Percentiles rank a stretch among this genome's conserved stretches.
phyloP scores from a whole-genome alignment of 2,888 invertebrate genomes.

The Erebia epiphron region DNA sequence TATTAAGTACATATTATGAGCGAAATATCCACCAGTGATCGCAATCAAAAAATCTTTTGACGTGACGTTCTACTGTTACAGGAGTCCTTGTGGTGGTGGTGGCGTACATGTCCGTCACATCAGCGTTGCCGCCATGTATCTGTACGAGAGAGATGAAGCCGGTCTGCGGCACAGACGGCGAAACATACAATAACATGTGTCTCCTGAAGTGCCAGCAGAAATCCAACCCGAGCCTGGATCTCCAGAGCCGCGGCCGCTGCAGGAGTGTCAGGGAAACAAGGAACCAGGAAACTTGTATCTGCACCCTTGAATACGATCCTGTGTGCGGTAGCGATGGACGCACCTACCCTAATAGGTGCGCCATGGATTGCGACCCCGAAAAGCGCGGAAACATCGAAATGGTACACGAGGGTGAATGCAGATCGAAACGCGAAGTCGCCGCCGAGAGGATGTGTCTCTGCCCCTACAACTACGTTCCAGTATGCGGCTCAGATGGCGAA shows the following conservation, averaged over 20 bases:
- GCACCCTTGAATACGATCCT: conserved; percentile 41
- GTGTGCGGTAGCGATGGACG: conserved; percentile 47
- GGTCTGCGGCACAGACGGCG: conserved; percentile 89
- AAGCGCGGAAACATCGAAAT: conserved; percentile 21
- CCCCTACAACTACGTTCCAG: conserved; percentile 21
- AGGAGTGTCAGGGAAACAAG: not conserved
- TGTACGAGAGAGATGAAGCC: conserved; percentile 59
- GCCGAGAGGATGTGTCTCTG: conserved; percentile 21
- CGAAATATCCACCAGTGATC: not conserved
- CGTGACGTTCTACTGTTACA: conserved; percentile 37
- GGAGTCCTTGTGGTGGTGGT: conserved; percentile 50
- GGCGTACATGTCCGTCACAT: conserved; percentile 41
- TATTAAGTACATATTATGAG: too few relatives aligned
- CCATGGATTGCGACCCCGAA: conserved; percentile 42
- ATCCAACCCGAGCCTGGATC: conserved; percentile 32
- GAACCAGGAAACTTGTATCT: conserved; percentile 29
- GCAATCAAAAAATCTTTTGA: not conserved
- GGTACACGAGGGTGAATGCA: conserved; percentile 39
- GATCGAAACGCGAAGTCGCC: conserved; percentile 32
- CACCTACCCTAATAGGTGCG: conserved; percentile 49
- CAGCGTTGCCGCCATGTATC: conserved; percentile 53
- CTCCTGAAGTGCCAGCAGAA: conserved; percentile 78
- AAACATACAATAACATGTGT: conserved; percentile 86
- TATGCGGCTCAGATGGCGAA: conserved; percentile 29
- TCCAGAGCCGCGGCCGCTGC: conserved; percentile 42